A percentile compares a stretch with the other conserved stretches of the same genome.
These are phyloP conservation scores for Mormyrus iriodes DNA, from an alignment of 2,113 vertebrate genomes.

Conservation along the genomic window DNA sequence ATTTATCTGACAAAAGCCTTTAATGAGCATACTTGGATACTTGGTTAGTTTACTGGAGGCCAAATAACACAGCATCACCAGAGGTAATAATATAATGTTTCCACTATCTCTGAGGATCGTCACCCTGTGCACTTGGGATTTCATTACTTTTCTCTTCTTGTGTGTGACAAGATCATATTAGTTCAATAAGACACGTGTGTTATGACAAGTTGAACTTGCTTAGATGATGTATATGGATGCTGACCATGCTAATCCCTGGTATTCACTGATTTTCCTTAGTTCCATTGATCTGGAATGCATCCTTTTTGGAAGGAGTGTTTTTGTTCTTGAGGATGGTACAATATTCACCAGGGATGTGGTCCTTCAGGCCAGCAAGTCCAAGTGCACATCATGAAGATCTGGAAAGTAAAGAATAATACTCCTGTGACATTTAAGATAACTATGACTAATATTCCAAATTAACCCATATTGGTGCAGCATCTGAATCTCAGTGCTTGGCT, in stretches of 20 bases:
- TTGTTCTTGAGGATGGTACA: background rate
- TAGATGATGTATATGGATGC: background rate
- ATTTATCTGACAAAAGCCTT: constrained; percentile 11
- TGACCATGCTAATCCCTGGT: background rate
- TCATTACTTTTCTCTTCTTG: background rate
- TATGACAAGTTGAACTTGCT: background rate
- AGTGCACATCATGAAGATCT: background rate
- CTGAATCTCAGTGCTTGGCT: background rate
- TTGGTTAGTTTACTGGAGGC: background rate
- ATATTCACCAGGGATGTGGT: background rate
- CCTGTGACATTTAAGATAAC: background rate
- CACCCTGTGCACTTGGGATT: background rate
- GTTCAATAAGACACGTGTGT: background rate
- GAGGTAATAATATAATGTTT: background rate
- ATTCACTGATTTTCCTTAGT: background rate
- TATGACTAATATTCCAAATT: background rate
- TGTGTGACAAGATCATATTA: background rate
- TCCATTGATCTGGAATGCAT: background rate
- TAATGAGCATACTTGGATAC: constrained; percentile 9
- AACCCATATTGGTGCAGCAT: background rate
- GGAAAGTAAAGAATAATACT: background rate
- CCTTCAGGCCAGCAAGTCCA: background rate
- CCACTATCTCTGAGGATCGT: background rate
- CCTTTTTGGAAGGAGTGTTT: background rate
- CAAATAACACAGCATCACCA: background rate